Conservation (phyloP, 2,797 vertebrate species). For the Squalus acanthias region DNA sequence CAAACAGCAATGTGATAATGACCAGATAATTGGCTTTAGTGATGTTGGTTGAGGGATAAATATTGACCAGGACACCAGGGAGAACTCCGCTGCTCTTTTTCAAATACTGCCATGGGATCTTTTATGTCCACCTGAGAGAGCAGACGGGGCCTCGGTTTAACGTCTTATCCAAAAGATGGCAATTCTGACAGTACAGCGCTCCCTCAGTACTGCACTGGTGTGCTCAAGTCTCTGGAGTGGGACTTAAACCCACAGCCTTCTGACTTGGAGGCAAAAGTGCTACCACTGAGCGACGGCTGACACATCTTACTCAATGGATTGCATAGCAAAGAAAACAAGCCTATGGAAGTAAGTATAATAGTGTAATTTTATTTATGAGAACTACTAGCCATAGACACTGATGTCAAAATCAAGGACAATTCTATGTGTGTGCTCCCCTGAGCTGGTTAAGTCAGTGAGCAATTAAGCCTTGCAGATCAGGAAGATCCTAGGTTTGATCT, state of each 20-base stretch:
- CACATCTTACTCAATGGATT: not conserved
- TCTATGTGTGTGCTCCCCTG: not conserved
- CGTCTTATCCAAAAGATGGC: not conserved
- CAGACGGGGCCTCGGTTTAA: not conserved
- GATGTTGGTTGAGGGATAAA: not conserved
- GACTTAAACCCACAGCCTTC: not conserved
- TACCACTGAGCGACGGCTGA: not conserved
- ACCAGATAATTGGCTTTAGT: not conserved
- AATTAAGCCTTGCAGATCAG: not conserved
- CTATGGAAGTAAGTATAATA: not conserved
- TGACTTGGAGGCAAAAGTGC: not conserved
- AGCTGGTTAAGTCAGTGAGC: not conserved
- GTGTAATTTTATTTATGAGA: not conserved
- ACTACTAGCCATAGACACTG: not conserved
- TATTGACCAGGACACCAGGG: not conserved
- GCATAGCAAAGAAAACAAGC: not conserved
- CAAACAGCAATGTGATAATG: not conserved
- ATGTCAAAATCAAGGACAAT: not conserved
- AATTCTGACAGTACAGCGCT: not conserved
- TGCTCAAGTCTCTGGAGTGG: not conserved
- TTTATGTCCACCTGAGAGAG: not conserved
- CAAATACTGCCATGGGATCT: not conserved
- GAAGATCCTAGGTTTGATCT: not conserved
- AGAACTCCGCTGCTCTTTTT: not conserved
- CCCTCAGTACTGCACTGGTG: not conserved